Percentiles rank a stretch among this genome's conserved stretches.
phyloP scores from a whole-genome alignment of 2,888 invertebrate species.

The Eupithecia pulchellata region DNA sequence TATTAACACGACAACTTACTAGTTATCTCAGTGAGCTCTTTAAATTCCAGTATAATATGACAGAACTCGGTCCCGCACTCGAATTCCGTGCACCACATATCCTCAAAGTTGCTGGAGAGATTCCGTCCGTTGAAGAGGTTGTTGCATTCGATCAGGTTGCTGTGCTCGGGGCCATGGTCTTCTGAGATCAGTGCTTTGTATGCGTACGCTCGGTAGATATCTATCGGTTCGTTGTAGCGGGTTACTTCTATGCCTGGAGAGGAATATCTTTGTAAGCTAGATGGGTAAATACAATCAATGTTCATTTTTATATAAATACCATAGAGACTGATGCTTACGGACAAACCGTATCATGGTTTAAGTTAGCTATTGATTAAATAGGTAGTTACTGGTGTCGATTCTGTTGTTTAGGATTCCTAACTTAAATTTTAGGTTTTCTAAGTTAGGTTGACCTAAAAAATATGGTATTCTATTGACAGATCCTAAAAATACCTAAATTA shows the following conservation, averaged over 20 bases:
- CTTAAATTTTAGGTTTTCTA: too few species aligned
- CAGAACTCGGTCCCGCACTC: slow-evolving; percentile 65
- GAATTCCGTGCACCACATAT: slow-evolving; percentile 87
- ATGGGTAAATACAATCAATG: too few species aligned
- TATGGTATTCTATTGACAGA: too few species aligned
- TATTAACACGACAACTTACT: slow-evolving; percentile 56
- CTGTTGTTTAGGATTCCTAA: too few species aligned
- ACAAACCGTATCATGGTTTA: too few species aligned
- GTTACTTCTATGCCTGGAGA: slow-evolving; percentile 81
- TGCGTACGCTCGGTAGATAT: slow-evolving; percentile 67
- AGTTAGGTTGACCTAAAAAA: too few species aligned
- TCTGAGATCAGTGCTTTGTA: slow-evolving; percentile 64
- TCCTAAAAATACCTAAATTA: too few species aligned
- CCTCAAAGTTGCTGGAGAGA: slow-evolving; percentile 87
- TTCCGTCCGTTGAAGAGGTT: slow-evolving; percentile 89
- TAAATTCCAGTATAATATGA: slow-evolving; percentile 72
- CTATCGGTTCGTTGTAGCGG: slow-evolving; percentile 62
- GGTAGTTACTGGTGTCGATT: too few species aligned
- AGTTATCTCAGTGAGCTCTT: slow-evolving; percentile 69
- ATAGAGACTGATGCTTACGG: too few species aligned
- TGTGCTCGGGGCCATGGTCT: slow-evolving; percentile 53
- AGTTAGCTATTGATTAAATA: too few species aligned
- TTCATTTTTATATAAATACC: too few species aligned
- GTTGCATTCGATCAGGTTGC: slow-evolving; percentile 68
- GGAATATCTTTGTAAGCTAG: not conserved